Evolutionary conservation across 23 tunicate genomes (phyloP), one percentile per base, ranked within the genome.

Genomic region (Oikopleura vanhoeffeni): DNA sequence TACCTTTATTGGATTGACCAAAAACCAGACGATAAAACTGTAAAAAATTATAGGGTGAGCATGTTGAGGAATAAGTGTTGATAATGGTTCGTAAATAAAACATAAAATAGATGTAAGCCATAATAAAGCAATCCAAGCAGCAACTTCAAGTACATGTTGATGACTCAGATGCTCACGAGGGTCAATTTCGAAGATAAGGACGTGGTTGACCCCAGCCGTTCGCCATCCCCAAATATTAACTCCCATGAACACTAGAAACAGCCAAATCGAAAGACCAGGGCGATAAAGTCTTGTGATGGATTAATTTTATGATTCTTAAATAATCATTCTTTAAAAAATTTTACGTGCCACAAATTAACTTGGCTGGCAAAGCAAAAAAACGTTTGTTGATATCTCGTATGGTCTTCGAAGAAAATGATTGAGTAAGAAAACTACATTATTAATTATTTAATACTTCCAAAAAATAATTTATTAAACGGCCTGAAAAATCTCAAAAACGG

Each of bases 141-240:
- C 42, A 36, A 90, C 88, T 84, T 93, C 98, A 76, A 89, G 90
- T 2, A 93, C 85, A 85, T 93, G 98, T 76, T 89, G 89, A 57
- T 87, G 94, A 0, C 94, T 88, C 33, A 93, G 83, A 86, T 93
- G 95, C 33, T 90, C 88, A 24, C 98, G 40, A 0, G 94, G 94
- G 85, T 93, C 98, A 24, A 93, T 93, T 83, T 88, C 98, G 86
- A 93, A 93, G 67, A 93, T 93, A 3, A 93, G 84, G 57, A 93
- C 94, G 49, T 93, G 98, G 76, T 93, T 93, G 40, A 93, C 98
- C 24, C 98, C 98, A 0, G 91, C 91, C 36, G 85, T 83, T 33
- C 94, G 76, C 98, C 98, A 93, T 0, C 98, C 98, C 89, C 89
- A 90, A 34, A 86, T 86, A 67, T 93, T 93, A 27, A 93, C 85